phyloP scores from a whole-genome alignment of 1,140 invertebrate species.

The Venturia canescens region DNA sequence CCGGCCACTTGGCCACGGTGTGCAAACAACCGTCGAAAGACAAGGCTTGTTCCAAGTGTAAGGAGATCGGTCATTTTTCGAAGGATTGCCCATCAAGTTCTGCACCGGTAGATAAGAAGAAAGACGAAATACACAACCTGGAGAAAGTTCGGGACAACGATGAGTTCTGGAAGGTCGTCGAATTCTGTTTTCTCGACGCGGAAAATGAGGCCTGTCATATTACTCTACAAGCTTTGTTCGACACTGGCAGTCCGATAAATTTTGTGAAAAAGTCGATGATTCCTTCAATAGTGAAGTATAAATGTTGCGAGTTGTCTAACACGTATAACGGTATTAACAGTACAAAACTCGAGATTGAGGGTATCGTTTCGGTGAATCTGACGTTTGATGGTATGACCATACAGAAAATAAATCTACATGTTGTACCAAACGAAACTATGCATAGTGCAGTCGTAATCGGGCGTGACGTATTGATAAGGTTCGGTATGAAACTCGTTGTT shows the following conservation, averaged over 20 bases:
- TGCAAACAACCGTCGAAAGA: neutral
- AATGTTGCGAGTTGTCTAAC: neutral
- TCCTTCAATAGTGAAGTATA: neutral
- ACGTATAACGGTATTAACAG: conserved; percentile 23
- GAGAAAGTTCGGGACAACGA: neutral
- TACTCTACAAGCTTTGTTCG: conserved; percentile 15
- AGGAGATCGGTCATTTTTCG: neutral
- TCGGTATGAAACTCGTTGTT: neutral
- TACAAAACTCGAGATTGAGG: neutral
- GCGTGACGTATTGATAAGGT: conserved; percentile 14
- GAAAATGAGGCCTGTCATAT: neutral
- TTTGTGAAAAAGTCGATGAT: conserved; percentile 9
- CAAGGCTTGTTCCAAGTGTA: neutral
- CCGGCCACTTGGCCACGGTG: neutral
- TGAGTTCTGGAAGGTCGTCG: neutral
- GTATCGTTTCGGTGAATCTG: neutral
- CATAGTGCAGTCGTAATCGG: conserved; percentile 50
- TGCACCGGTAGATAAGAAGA: neutral
- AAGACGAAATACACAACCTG: neutral
- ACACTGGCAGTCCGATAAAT: conserved; percentile 16
- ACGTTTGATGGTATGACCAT: neutral
- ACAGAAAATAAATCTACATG: neutral
- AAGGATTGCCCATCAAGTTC: conserved; percentile 4
- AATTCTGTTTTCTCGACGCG: neutral
- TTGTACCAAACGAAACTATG: conserved; percentile 36